Evolutionary conservation across 1,140 invertebrate species (phyloP), one percentile per base, ranked within the genome.

Genomic region (Phthorimaea operculella): DNA sequence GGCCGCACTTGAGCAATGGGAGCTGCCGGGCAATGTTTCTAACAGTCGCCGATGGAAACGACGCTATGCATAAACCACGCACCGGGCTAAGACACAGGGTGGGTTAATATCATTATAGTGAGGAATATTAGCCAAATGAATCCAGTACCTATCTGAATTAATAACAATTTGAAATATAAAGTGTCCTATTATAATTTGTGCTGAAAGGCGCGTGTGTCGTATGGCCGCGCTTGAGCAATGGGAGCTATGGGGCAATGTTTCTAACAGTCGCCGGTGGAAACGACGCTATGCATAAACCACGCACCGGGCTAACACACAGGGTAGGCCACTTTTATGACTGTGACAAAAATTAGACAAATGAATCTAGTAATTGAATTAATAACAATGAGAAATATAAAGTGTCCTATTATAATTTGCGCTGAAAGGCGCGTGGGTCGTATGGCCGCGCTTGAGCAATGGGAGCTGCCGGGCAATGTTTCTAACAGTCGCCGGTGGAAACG

Each of bases 21-120:
- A 16, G 44, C 44, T 47, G 11, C 44, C 15, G 44, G 44, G 44
- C 44, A 47, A 47, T 47, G 15, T n/a, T 47, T 47, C 44, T 47
- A 47, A 47, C 44, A 47, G 44, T 47, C 15, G 44, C 44, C 44
- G 15, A 4, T 11, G 15, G 44, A 47, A 16, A 47, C 44, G 44
- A 47, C 44, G 44, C 8, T 11, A 17, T 16, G 44, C 44, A 47
- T 47, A 47, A 47, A 47, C 44, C 44, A 47, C 44, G 15, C 39
- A 17, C 44, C 4, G 42, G 14, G 2, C 21, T 8, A 47, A 39
- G 1, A 39, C 10, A 39, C 36, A 28, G 21, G 2, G 36, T 39
- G 11, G 33, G 11, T 7, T 34, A 34, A n/a, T n/a, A n/a, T n/a
- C n/a, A n/a, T n/a, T n/a, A n/a, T n/a, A n/a, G n/a, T n/a, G n/a